A percentile compares a stretch with the other conserved stretches of the same genome.
phyloP scores from a whole-genome alignment of 2,888 invertebrate species.

The Coecobrya sp. region DNA sequence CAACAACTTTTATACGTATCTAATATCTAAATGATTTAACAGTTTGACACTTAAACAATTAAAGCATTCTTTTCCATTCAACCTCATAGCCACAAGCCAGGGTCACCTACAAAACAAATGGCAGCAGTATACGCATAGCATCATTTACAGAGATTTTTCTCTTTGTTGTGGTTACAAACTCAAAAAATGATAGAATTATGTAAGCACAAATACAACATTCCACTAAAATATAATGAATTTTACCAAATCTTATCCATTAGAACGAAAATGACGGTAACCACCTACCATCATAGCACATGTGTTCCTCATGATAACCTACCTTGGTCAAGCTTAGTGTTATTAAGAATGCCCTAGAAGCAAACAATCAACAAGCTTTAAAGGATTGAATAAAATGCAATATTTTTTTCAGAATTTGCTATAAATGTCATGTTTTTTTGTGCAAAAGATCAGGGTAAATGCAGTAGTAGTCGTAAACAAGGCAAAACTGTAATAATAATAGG shows the following conservation, averaged over 20 bases:
- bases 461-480: slow-evolving; percentile 57
- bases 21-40: neutral
- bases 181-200: neutral
- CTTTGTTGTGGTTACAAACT: slow-evolving; percentile 26
- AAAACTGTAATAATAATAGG: neutral
- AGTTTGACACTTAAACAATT: slow-evolving; percentile 14
- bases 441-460: slow-evolving; percentile 61
- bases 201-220: neutral
- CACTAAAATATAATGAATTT: slow-evolving; percentile 9
- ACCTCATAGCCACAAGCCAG: slow-evolving; percentile 41
- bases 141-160: slow-evolving; percentile 5
- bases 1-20: too few species aligned
- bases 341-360: slow-evolving; percentile 71
- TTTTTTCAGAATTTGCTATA: slow-evolving; percentile 74
- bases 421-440: slow-evolving; percentile 70
- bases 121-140: neutral
- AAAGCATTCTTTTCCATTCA: neutral
- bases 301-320: neutral
- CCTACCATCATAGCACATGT: neutral
- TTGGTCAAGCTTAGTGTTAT: neutral
- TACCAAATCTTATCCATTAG: neutral
- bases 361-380: slow-evolving; percentile 78
- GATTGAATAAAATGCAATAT: slow-evolving; percentile 69
- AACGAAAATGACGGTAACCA: slow-evolving; percentile 11
- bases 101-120: slow-evolving; percentile 39